These are phyloP conservation scores for Palaemon carinicauda DNA, from an alignment of 1,140 invertebrate species.

Conservation along the genomic window DNA sequence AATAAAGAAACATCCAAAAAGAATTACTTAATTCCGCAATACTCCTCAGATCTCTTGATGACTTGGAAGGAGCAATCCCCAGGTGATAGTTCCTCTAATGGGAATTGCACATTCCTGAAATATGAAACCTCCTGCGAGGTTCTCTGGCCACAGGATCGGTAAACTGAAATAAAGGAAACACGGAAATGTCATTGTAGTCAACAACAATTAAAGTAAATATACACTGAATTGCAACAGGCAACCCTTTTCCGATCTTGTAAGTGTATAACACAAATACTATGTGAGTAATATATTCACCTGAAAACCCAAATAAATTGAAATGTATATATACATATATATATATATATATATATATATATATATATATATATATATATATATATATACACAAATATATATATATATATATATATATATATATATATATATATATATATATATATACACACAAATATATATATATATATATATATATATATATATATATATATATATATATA, in stretches of 20 bases:
- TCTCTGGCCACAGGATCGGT: slow-evolving; percentile 37
- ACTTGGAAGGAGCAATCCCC: slow-evolving; percentile 42
- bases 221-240: no score
- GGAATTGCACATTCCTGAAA: slow-evolving; percentile 45
- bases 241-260: no score
- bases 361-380: not conserved
- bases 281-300: not conserved
- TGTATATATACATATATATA: not conserved
- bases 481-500: not conserved
- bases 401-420: no score
- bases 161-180: not conserved
- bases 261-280: not conserved
- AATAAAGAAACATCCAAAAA: not conserved
- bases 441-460: not conserved
- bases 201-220: no score
- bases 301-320: not conserved
- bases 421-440: not conserved
- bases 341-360: not conserved
- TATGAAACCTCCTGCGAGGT: slow-evolving; percentile 48
- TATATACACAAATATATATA: not conserved
- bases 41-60: slow-evolving; percentile 43
- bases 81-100: not conserved
- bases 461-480: not conserved
- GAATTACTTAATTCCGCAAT: slow-evolving; percentile 44
- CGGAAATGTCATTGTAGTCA: not conserved